Base-by-base conservation (phyloP, 2,888 invertebrate species). In the Galeruca laticollis region DNA sequence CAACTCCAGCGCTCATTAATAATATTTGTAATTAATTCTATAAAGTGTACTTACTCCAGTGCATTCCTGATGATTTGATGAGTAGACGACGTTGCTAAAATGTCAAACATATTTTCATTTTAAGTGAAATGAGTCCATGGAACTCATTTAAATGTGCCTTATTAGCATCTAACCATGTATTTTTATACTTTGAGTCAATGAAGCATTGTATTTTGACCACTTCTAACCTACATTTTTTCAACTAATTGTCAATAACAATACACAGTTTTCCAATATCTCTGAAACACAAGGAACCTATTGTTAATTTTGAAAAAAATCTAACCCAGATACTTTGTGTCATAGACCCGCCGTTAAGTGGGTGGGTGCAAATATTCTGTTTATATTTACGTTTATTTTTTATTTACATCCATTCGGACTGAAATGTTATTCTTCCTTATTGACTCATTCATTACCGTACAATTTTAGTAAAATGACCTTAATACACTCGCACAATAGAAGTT, bases 401-500 rank as follows among this genome's bases (percentile, higher is more conserved):
- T 18, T 6, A 15, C 54, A 40, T 18, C 26, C 26, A 2, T 65
- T 31, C 18, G 33, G 31, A 57, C 49, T 4, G 20, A 49, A 43
- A 18, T 49, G 43, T 57, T 57, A 33, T 57, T 65, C 57, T 65
- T 65, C 65, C 65, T 65, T 65, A 43, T 65, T 65, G 47, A 43
- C 56, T 49, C 20, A 65, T 20, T 49, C 47, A 40, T 56, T 51
- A 63, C 33, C 31, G 60, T 31, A 37, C 20, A 40, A 37, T 63
- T 57, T 57, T 33, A 56, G 65, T 65, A 40, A 65, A 56, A 47
- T 37, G 65, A 65, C 65, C 65, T 65, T 65, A 65, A 65, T 57
- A 65, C 35, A 57, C 47, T 56, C 33, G 49, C 47, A 49, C 57
- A 65, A 65, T 65, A 47, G 49, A 26, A 47, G 33, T 65, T 49